These are phyloP conservation scores for Helarctos malayanus DNA, from an alignment of 2,797 vertebrate genomes.

Conservation along the genomic window DNA sequence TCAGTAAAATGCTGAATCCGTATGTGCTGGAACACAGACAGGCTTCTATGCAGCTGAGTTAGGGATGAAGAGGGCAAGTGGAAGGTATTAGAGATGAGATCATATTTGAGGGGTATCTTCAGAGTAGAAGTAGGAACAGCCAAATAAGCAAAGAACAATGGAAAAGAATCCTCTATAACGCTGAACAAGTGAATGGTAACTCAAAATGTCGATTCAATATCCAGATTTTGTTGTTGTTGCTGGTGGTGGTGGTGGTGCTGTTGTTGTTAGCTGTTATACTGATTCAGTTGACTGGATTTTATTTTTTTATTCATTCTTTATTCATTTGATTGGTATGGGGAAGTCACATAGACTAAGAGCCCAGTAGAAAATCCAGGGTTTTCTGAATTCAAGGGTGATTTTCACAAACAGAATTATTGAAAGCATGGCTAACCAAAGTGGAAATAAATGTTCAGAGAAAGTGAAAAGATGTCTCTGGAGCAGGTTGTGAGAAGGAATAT, in stretches of 20 bases:
- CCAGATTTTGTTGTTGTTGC: background rate
- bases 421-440: constrained; percentile 1
- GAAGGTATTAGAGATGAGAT: background rate
- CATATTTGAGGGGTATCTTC: background rate
- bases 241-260: rapidly evolving
- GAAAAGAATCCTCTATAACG: background rate
- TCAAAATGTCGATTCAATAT: background rate
- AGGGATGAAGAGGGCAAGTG: background rate
- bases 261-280: background rate
- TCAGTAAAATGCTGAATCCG: background rate
- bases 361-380: background rate
- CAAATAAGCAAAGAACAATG: background rate
- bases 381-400: background rate
- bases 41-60: background rate
- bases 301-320: background rate
- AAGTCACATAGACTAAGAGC: background rate
- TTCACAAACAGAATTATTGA: background rate
- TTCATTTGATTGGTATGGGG: background rate
- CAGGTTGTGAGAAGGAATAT: background rate
- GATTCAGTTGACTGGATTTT: background rate
- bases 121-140: background rate
- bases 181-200: background rate
- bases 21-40: background rate
- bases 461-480: background rate
- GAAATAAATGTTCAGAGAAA: background rate